Evolutionary conservation across 2,888 invertebrate species (phyloP).

Genomic region (Portevinia maculata): DNA sequence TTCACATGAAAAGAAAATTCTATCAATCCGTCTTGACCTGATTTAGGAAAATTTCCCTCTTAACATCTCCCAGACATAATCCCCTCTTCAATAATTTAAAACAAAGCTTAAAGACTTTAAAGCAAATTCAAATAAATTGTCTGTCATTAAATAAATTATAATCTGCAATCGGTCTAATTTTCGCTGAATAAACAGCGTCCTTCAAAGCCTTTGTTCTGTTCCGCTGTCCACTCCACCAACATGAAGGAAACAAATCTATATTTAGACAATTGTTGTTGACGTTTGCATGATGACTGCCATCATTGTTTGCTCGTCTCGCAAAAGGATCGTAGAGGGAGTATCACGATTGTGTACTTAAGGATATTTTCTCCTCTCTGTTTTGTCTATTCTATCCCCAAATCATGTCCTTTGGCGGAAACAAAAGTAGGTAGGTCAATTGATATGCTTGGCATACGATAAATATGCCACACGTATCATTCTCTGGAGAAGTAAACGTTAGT

Average conservation of each 20-base stretch:
- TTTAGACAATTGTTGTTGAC: slow-evolving; percentile 42
- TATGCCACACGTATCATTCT: slow-evolving; percentile 24
- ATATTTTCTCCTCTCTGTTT: background rate
- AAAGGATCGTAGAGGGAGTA: slow-evolving; percentile 24
- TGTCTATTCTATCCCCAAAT: slow-evolving; percentile 20
- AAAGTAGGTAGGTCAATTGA: slow-evolving; percentile 45
- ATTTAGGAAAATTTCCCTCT: background rate
- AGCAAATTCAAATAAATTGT: background rate
- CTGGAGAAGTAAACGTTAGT: slow-evolving; percentile 29
- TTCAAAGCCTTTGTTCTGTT: background rate
- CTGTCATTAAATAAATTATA: slow-evolving; percentile 36
- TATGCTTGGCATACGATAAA: slow-evolving; percentile 26
- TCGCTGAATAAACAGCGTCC: slow-evolving; percentile 20
- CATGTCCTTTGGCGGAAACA: slow-evolving; percentile 26
- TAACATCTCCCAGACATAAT: background rate
- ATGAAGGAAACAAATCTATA: background rate
- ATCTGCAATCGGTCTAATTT: slow-evolving; percentile 19
- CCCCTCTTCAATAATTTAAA: background rate
- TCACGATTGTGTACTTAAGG: slow-evolving; percentile 30
- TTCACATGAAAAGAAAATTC: background rate
- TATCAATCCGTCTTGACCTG: background rate
- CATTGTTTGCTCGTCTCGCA: slow-evolving; percentile 22
- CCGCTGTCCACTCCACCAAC: background rate
- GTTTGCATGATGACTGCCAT: slow-evolving; percentile 36
- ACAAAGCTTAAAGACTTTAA: background rate